Evolutionary conservation across 2,888 invertebrate species (phyloP), one percentile per base, ranked within the genome.

Genomic region (Cantharis nigra): DNA sequence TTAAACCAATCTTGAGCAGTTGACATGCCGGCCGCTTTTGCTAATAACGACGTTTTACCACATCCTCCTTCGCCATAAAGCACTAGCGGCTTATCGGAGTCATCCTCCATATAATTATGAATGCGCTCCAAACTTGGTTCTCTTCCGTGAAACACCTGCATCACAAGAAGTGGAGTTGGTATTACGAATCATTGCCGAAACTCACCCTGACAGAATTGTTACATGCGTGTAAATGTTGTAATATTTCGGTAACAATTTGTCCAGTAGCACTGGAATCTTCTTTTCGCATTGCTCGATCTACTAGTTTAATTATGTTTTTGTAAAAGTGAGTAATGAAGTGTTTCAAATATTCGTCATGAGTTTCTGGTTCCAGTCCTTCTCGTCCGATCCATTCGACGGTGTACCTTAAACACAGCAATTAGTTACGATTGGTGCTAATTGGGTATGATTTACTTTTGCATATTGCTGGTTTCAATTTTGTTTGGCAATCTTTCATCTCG

Each of bases 361-460:
- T 97, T 86, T 98, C 97, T 2, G 93, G 92, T 84, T 98, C 97
- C 30, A 99, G 90, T 30, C 98, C 98, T 86, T 98, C 97, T 70
- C 98, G 92, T 0, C 98, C 98, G 67, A 97, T 96, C 99, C 99
- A 99, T 86, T 98, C 98, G 0, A 99, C 97, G 0, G 96, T 97
- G 85, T 97, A 97, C 64, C 64, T 64, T 18, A 64, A 26, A 64
- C 1, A 18, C 1, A 64, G 18, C 16, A 18, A 13, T 64, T 64
- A 49, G n/a, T n/a, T n/a, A n/a, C n/a, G n/a, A n/a, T 49, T 49
- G 0, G 2, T n/a, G 65, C 9, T 67, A 23, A 3, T 23, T n/a
- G 18, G 0, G 9, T 20, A 23, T 2, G 49, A 67, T 88, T 89
- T 89, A 96, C 96, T 96, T 96, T 87, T 97, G 96, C 80, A 96